phyloP scores from a whole-genome alignment of 2,113 vertebrate species.

The Rana temporaria region DNA sequence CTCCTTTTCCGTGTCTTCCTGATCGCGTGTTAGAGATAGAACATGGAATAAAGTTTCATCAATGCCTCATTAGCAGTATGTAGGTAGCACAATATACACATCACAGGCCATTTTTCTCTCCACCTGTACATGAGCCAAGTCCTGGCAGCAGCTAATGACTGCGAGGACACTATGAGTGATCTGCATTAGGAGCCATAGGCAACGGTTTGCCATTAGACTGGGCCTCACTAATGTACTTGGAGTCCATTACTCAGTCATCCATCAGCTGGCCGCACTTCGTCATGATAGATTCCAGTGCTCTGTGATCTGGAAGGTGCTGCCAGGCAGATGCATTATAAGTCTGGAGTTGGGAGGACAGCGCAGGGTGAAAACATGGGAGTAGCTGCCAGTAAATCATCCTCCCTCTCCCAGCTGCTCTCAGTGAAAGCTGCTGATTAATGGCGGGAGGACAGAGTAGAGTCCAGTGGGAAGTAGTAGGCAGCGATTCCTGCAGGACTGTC shows the following conservation, averaged over 20 bases:
- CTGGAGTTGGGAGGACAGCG: conserved; percentile 89
- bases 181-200: conserved; percentile 88
- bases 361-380: conserved; percentile 53
- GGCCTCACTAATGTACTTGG: conserved; percentile 86
- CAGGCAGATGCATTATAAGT: conserved; percentile 87
- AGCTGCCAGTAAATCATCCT: conserved; percentile 45
- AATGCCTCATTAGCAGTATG: too few species aligned
- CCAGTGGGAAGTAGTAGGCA: not conserved
- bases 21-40: too few species aligned
- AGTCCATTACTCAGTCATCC: conserved; percentile 98
- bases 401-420: conserved; percentile 18
- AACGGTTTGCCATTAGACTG: conserved; percentile 92
- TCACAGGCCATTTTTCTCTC: conserved; percentile 18
- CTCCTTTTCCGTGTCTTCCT: too few species aligned
- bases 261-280: conserved; percentile 89
- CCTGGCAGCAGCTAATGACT: conserved; percentile 83
- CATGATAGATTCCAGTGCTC: conserved; percentile 90
- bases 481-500: not conserved
- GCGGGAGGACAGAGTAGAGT: not conserved
- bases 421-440: conserved; percentile 35
- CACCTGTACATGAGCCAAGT: conserved; percentile 48
- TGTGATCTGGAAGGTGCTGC: conserved; percentile 91
- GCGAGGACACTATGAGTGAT: conserved; percentile 85
- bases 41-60: too few species aligned
- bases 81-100: not conserved